Evolutionary conservation across 2,888 invertebrate genomes (phyloP), one percentile per base, ranked within the genome.

Genomic region (Oscheius onirici): DNA sequence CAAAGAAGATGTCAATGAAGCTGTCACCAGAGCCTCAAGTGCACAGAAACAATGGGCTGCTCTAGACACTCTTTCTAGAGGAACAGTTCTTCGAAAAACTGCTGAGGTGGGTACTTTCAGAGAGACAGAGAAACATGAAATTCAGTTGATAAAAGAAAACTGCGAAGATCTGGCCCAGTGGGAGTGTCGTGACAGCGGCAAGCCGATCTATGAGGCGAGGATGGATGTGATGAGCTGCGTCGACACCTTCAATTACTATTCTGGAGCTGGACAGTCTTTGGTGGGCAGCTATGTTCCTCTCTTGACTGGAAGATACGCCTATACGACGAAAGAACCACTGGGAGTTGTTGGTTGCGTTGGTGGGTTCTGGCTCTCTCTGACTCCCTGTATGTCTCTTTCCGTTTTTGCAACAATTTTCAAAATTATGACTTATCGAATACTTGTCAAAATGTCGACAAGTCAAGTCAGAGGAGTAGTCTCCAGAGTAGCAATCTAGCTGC

Each of bases 161-260:
- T 70, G 88, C 44, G 88, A 89, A 44, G 86, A 88, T 22, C 85
- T 90, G n/a, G 87, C 88, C 8, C 58, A 74, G 5, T 83, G 88
- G 80, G 90, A 90, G 78, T 86, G 88, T n/a, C 71, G 77, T 34
- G 90, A 91, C 83, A 90, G 89, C 65, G 91, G 91, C 1, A 91
- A 91, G 81, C 90, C 91, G 1, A 89, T 91, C 20, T 90, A 89
- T 88, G 91, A 91, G 84, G 90, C 91, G 3, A 84, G 89, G 41
- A 83, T 87, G 54, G 91, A 91, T 82, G 89, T 91, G 17, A 80
- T 88, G 46, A 90, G 89, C 10, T 90, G 90, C 87, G 90, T 90
- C 2, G 90, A 91, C 78, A 88, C 89, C 0, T 87, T 91, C 60
- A 89, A 90, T 43, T 91, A 89, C 83, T 91, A 88, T 84, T 90